These are phyloP conservation scores for Galago senegalensis DNA, from an alignment of 2,797 vertebrate species.

Conservation along the genomic window DNA sequence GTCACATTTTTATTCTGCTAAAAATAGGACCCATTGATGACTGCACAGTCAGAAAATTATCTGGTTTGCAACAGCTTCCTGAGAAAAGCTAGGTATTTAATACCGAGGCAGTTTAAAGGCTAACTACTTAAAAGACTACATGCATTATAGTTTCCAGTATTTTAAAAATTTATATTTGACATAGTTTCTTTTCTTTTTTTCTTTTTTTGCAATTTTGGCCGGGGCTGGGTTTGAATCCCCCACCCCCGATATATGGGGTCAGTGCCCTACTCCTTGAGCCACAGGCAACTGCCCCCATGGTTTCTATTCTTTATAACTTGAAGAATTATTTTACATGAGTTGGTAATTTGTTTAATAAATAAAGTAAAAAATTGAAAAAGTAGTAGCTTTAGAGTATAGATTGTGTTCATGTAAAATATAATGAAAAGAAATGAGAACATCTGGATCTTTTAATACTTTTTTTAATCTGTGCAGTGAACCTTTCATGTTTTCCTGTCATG, in stretches of 20 bases:
- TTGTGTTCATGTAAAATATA: neutral
- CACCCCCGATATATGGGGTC: too few relatives aligned
- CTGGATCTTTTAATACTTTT: neutral
- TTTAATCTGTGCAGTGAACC: neutral
- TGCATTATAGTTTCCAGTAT: neutral
- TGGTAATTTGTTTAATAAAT: slow-evolving; percentile 5
- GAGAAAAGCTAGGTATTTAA: neutral
- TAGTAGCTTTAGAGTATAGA: neutral
- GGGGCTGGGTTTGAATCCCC: too few relatives aligned
- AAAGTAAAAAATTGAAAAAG: neutral
- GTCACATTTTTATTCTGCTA: neutral
- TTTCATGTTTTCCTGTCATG: neutral
- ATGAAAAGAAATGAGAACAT: neutral
- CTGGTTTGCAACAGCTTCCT: neutral
- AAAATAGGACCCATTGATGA: neutral
- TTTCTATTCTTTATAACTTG: slow-evolving; percentile 48
- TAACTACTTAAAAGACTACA: neutral
- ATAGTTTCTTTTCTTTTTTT: slow-evolving; percentile 31
- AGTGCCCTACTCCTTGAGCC: too few relatives aligned
- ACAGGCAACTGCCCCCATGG: neutral
- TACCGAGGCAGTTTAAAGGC: neutral
- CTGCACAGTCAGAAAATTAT: neutral
- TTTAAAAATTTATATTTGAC: slow-evolving; percentile 25
- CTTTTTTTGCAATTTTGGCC: too few relatives aligned
- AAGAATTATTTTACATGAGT: slow-evolving; percentile 20